Evolutionary conservation across 2,797 vertebrate species (phyloP), one percentile per base, ranked within the genome.

Genomic region (Hoplostethus mediterraneus): DNA sequence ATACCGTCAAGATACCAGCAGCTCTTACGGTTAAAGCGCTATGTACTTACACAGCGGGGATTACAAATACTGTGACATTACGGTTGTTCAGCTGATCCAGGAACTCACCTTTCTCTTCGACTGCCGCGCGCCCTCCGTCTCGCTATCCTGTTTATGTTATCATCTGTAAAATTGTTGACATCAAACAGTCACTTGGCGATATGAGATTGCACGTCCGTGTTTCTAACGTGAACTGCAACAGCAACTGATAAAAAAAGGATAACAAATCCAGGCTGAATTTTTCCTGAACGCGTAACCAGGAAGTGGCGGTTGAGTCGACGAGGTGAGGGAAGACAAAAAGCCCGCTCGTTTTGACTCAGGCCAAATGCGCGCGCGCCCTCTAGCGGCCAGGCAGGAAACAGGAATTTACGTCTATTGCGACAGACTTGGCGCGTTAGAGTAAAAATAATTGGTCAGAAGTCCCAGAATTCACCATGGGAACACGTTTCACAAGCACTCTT

Each of bases 201-300:
- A 1, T 2, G 33, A 47, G 38, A 1, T 0, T 0, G 3, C 5
- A 14, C 14, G 1, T 62, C 17, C 0, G 1, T 14, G 4, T 44
- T 0, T 21, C 14, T 9, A 40, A 40, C 38, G 2, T 31, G 2
- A 9, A 1, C 25, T 1, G 36, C 11, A 1, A 4, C 5, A 3
- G 4, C 40, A 63, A 74, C 11, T 58, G 17, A 8, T 42, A 5
- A 67, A 36, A 36, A 63, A 25, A 47, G 8, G 52, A 79, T 28
- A 49, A 57, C 63, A 81, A 84, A 31, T 74, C 67, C 77, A 68
- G 28, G n/a, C 44, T 81, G 53, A 67, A 21, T 21, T 21, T 21
- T 81, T 67, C 71, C 74, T 80, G 55, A 57, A 61, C 54, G 81
- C 72, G 85, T 90, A 90, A 91, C 89, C 91, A 94, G 94, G 95